Conservation (phyloP, 2,113 vertebrate genomes). For the Steatornis caripensis region DNA sequence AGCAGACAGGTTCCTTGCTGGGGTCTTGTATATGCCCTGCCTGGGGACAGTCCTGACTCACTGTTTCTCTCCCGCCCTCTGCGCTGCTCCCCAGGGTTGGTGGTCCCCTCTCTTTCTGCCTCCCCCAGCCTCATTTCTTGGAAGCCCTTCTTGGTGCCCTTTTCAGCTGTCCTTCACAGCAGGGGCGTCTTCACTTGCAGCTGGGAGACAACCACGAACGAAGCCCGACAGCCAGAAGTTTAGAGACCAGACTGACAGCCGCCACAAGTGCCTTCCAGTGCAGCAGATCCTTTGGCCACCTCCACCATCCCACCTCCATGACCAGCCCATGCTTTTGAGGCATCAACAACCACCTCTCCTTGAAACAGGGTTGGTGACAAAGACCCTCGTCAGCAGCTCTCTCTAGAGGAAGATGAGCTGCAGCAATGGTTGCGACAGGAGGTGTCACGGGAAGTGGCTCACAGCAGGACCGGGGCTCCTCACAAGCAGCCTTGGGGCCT, state of each 20-base stretch:
- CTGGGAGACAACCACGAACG: not conserved
- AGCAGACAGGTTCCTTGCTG: not conserved
- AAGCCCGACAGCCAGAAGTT: not conserved
- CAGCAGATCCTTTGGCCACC: not conserved
- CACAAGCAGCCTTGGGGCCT: rapidly evolving
- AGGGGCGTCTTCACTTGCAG: not conserved
- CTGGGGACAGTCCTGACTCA: not conserved
- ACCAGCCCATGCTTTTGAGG: not conserved
- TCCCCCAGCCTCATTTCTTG: not conserved
- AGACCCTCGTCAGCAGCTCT: rapidly evolving
- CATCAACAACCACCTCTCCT: not conserved
- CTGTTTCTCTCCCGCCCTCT: not conserved
- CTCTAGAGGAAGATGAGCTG: not conserved
- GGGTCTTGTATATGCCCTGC: not conserved
- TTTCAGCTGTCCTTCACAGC: not conserved
- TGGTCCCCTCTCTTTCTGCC: not conserved
- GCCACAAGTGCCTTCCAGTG: not conserved
- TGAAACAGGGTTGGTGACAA: rapidly evolving
- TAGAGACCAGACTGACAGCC: not conserved
- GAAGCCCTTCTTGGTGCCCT: not conserved
- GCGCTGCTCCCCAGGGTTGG: not conserved
- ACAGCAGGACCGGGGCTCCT: not conserved
- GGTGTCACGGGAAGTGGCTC: rapidly evolving
- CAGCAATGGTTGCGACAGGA: not conserved
- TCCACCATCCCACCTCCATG: rapidly evolving